Evolutionary conservation across 2,888 invertebrate genomes (phyloP), one percentile per base, ranked within the genome.

Genomic region (Nycteola revayana): DNA sequence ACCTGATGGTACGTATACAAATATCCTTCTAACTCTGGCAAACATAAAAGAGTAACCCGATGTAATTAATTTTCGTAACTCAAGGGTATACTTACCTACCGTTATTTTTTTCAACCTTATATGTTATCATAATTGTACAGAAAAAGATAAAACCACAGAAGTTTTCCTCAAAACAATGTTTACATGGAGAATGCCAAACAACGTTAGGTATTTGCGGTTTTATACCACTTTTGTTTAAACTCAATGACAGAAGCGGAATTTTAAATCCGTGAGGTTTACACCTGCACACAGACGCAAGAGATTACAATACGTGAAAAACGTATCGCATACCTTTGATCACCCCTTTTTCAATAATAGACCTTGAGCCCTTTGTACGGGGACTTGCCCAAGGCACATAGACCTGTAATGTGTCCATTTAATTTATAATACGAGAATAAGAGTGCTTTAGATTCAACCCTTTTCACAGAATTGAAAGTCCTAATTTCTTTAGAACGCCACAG

Each of bases 271-370:
- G 55, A 71, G 11, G 18, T 27, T 39, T 42, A 75, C 68, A 80
- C 72, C 73, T 79, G 74, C 62, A 69, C 65, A 80, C 68, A 75
- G 66, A 66, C 71, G 75, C 64, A 68, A 72, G 71, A 63, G 68
- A 72, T 60, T 69, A 75, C 75, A 74, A 73, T 75, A 71, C 74
- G 74, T 68, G 68, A 74, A 72, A 70, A 75, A 75, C 81, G 67
- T 81, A 76, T 76, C 76, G 75, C 66, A 69, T 67, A 70, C 74
- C 84, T 85, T 85, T 85, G 85, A 86, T 83, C 87, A 77, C 74
- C 77, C 83, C 81, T 75, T 82, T 82, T 82, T 81, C 84, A 81
- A 85, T 84, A 85, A 82, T 82, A 76, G 72, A 76, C 68, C 56
- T 49, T 62, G 47, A 28, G 34, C 69, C 73, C 77, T 84, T 82